These are phyloP conservation scores for Blastobasis lacticolella DNA, from an alignment of 2,888 invertebrate species.

Conservation along the genomic window DNA sequence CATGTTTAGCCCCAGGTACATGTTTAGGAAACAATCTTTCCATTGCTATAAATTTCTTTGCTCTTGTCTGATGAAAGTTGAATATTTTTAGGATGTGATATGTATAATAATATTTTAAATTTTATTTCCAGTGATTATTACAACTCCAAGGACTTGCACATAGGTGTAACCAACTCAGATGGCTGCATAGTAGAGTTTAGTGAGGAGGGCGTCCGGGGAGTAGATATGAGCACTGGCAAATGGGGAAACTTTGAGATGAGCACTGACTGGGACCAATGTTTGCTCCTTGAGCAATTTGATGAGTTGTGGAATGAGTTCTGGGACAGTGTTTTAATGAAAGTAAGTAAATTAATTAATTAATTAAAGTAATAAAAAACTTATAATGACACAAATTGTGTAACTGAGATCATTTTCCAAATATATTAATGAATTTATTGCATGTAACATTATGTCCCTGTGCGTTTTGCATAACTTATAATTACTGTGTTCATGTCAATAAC, in stretches of 20 bases:
- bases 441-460: no score
- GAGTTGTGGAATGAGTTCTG: conserved; percentile 84
- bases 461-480: no score
- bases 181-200: conserved; percentile 90
- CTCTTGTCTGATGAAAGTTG: neutral
- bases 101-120: neutral
- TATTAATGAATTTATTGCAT: no score
- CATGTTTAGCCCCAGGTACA: no score
- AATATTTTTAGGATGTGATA: conserved; percentile 8
- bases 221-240: conserved; percentile 75
- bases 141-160: conserved; percentile 89
- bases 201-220: conserved; percentile 79
- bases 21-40: no score
- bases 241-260: conserved; percentile 75
- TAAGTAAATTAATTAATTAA: conserved; percentile 24
- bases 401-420: no score
- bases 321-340: conserved; percentile 79
- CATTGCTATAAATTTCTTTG: no score
- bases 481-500: no score
- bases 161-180: conserved; percentile 89
- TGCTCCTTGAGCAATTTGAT: conserved; percentile 79
- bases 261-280: conserved; percentile 79
- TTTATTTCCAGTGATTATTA: conserved; percentile 81
- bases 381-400: no score
- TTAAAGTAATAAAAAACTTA: no score